phyloP scores from a whole-genome alignment of 2,797 vertebrate genomes.

The Avahi laniger region DNA sequence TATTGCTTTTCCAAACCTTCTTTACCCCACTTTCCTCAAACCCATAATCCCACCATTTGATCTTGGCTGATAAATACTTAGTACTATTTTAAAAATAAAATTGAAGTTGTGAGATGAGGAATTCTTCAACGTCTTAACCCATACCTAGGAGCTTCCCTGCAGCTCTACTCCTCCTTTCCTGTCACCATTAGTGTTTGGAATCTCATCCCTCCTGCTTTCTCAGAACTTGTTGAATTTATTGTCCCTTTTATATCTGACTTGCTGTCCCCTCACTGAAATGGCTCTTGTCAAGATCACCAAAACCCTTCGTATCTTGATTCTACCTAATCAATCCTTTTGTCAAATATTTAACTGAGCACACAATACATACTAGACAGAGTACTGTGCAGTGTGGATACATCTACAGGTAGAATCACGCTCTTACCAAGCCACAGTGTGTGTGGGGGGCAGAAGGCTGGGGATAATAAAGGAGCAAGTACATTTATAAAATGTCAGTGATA shows the following conservation, averaged over 20 bases:
- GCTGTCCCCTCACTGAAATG: not conserved
- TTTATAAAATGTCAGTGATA: not conserved
- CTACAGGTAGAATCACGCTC: not conserved
- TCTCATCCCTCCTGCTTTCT: not conserved
- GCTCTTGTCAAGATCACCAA: not conserved
- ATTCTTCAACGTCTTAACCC: not conserved
- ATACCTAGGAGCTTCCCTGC: not conserved
- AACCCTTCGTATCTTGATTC: not conserved
- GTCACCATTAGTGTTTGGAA: not conserved
- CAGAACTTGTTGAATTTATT: not conserved
- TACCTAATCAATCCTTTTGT: not conserved
- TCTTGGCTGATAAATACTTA: not conserved
- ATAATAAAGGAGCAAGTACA: not conserved
- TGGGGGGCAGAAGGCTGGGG: fast-evolving
- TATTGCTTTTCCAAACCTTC: not conserved
- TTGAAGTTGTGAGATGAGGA: not conserved
- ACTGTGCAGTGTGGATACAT: not conserved
- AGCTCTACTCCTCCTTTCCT: not conserved
- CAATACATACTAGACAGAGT: not conserved
- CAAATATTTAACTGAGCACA: not conserved
- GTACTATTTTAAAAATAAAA: not conserved
- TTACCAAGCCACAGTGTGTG: not conserved
- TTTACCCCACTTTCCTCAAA: not conserved
- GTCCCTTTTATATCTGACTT: not conserved
- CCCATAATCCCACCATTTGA: not conserved